These are phyloP conservation scores for Australoheros facetus DNA, from an alignment of 2,797 vertebrate genomes.

Conservation along the genomic window DNA sequence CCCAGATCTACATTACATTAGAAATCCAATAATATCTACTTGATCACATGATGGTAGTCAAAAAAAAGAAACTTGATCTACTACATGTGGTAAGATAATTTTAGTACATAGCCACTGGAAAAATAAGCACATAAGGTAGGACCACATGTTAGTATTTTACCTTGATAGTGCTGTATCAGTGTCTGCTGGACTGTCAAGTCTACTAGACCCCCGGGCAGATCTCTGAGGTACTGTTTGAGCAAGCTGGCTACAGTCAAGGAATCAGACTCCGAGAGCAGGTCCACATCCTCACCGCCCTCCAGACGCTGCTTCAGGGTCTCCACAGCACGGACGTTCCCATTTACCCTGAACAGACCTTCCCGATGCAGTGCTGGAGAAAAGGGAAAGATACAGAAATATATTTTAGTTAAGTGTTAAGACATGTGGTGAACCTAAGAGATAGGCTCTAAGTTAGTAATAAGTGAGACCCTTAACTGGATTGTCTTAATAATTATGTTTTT, in stretches of 20 bases:
- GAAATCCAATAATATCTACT: background rate
- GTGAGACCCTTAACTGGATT: too few species aligned
- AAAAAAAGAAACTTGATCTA: background rate
- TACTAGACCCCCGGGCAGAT: conserved; percentile 88
- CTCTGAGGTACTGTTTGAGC: conserved; percentile 90
- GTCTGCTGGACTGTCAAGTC: conserved; percentile 79
- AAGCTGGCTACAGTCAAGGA: conserved; percentile 87
- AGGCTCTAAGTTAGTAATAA: too few species aligned
- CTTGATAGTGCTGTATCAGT: conserved; percentile 84
- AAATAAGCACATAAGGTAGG: background rate
- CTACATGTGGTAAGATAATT: background rate
- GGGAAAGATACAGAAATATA: conserved; percentile 6
- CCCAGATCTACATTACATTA: conserved; percentile 25
- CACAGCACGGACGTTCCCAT: conserved; percentile 86
- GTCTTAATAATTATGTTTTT: too few species aligned
- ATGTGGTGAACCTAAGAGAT: too few species aligned
- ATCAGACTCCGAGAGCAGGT: conserved; percentile 82
- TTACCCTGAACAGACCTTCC: conserved; percentile 94
- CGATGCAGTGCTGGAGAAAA: conserved; percentile 84
- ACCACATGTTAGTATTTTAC: conserved; percentile 64
- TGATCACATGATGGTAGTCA: background rate
- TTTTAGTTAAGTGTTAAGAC: background rate
- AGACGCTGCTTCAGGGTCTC: conserved; percentile 84
- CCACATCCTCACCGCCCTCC: conserved; percentile 82
- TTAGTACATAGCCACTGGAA: background rate